Evolutionary conservation across 2,113 vertebrate species (phyloP).

Genomic region (Hydrochoerus hydrochaeris): DNA sequence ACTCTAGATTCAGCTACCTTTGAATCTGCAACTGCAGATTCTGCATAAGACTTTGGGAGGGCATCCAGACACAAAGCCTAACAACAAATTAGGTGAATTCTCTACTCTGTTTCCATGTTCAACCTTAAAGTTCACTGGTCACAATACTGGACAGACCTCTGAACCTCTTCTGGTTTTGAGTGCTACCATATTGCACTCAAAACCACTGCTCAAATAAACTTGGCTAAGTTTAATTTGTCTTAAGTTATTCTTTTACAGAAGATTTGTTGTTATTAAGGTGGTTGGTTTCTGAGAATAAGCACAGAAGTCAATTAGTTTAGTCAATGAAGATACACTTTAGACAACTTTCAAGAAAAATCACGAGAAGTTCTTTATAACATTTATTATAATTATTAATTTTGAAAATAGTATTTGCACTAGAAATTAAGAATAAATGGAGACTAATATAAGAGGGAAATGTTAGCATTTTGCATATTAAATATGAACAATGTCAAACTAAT

Average conservation of each 20-base stretch:
- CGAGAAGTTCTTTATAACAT: background rate
- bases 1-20: background rate
- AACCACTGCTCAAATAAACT: background rate
- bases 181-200: background rate
- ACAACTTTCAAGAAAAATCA: background rate
- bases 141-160: background rate
- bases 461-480: background rate
- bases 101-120: background rate
- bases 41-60: background rate
- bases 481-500: background rate
- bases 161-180: background rate
- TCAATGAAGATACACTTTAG: background rate
- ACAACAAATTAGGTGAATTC: background rate
- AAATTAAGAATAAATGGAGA: background rate
- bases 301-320: background rate
- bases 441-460: background rate
- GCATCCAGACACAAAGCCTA: background rate
- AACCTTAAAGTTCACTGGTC: background rate
- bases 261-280: background rate
- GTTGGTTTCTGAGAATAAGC: background rate
- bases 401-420: background rate
- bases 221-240: background rate
- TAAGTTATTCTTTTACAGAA: background rate
- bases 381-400: background rate
- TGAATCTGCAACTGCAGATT: background rate